Evolutionary conservation across 2,797 vertebrate genomes (phyloP).

Genomic region (Cirrhinus molitorella): DNA sequence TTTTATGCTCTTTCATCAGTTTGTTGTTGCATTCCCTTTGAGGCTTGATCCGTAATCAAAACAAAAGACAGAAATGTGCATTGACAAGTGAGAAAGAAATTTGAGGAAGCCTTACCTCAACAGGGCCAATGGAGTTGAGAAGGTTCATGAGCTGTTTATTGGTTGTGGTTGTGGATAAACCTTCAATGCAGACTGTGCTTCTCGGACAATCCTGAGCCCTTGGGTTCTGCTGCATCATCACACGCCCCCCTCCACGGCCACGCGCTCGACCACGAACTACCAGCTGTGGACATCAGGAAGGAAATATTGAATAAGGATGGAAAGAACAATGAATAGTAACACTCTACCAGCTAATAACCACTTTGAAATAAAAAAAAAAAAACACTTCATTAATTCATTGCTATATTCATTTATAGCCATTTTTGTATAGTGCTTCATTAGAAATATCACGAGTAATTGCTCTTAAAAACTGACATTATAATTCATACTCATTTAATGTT

Average conservation of each 20-base stretch:
- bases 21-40: too few relatives aligned
- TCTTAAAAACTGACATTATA: neutral
- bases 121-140: slow-evolving; percentile 95
- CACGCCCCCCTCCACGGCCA: slow-evolving; percentile 82
- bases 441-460: neutral
- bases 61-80: neutral
- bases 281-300: slow-evolving; percentile 76
- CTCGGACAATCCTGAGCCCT: slow-evolving; percentile 82
- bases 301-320: neutral
- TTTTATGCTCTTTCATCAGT: neutral
- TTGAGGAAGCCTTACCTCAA: slow-evolving; percentile 83
- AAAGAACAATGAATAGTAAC: neutral
- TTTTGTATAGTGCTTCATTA: neutral
- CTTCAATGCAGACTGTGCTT: slow-evolving; percentile 92
- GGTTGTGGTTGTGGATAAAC: slow-evolving; percentile 95
- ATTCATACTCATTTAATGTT: slow-evolving; percentile 8
- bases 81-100: neutral
- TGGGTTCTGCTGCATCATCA: slow-evolving; percentile 78
- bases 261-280: slow-evolving; percentile 88
- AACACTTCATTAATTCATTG: too few relatives aligned
- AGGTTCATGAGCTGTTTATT: slow-evolving; percentile 92
- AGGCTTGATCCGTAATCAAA: neutral
- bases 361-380: too few relatives aligned
- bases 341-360: neutral
- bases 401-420: neutral